Evolutionary conservation across 2,113 vertebrate genomes (phyloP).

Genomic region (Probosciger aterrimus): DNA sequence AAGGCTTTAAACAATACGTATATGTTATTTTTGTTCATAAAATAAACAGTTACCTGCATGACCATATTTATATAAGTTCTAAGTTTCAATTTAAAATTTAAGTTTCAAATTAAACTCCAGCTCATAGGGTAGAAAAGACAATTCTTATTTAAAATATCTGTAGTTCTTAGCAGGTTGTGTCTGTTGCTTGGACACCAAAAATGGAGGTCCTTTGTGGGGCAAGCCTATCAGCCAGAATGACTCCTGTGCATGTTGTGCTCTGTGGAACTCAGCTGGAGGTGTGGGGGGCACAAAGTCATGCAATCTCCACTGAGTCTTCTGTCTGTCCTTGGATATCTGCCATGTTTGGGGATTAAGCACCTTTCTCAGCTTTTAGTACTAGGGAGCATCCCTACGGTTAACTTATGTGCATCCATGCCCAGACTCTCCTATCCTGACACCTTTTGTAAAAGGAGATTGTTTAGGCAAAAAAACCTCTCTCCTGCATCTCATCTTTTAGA

Average conservation of each 20-base stretch:
- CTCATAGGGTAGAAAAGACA: neutral
- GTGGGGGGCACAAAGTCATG: accelerated
- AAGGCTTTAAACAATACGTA: neutral
- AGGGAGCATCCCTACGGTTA: neutral
- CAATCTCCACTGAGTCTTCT: neutral
- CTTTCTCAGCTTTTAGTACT: neutral
- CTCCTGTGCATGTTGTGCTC: too few species aligned
- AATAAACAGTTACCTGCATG: neutral
- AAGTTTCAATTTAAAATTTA: neutral
- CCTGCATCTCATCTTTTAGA: neutral
- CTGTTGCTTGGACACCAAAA: neutral
- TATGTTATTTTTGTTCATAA: neutral
- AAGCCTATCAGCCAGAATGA: neutral
- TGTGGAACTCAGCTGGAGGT: neutral
- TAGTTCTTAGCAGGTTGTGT: neutral
- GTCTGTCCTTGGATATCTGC: neutral
- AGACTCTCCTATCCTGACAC: neutral
- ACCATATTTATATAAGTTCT: neutral
- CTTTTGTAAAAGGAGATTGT: neutral
- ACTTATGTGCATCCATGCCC: too few species aligned
- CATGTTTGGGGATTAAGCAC: neutral
- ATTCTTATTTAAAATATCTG: neutral
- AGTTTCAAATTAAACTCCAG: neutral
- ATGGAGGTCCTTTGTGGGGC: neutral
- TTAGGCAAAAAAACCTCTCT: neutral